Evolutionary conservation across 1,140 invertebrate species (phyloP).

Genomic region (Limonius californicus): DNA sequence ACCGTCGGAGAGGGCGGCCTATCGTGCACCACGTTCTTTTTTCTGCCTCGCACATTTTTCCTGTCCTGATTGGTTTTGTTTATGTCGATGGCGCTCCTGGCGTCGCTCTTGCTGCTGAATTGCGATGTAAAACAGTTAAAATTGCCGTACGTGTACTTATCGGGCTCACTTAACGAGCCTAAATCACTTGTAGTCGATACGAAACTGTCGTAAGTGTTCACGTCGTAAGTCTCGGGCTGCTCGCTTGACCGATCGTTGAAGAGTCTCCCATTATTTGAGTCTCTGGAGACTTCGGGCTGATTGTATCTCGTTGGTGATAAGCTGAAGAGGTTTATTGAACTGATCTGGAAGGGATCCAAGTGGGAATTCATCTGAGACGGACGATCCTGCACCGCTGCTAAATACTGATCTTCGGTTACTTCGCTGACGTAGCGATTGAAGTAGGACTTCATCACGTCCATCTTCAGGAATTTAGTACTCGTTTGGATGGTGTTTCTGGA

Average conservation of each 20-base stretch:
- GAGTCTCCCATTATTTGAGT: not conserved
- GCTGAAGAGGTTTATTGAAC: not conserved
- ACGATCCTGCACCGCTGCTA: not conserved
- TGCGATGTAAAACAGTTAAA: not conserved
- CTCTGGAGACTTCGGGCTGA: not conserved
- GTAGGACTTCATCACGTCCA: slow-evolving; percentile 35
- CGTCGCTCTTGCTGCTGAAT: not conserved
- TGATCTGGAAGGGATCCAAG: not conserved
- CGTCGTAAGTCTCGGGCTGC: slow-evolving; percentile 30
- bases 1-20: slow-evolving; percentile 56
- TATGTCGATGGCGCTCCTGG: not conserved
- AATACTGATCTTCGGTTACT: not conserved
- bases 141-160: slow-evolving; percentile 8
- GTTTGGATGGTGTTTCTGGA: too few relatives aligned
- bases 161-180: slow-evolving; percentile 27
- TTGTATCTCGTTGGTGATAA: not conserved
- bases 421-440: slow-evolving; percentile 19
- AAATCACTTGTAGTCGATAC: slow-evolving; percentile 25
- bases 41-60: slow-evolving; percentile 21
- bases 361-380: not conserved
- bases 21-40: slow-evolving; percentile 25
- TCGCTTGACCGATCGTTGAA: not conserved
- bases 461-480: slow-evolving; percentile 16
- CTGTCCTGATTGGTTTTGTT: not conserved
- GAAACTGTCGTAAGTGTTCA: slow-evolving; percentile 35